Percentiles rank a stretch among this genome's conserved stretches.
These are phyloP conservation scores for Cheilosia impressa DNA, from an alignment of 2,888 invertebrate genomes.

Conservation along the genomic window DNA sequence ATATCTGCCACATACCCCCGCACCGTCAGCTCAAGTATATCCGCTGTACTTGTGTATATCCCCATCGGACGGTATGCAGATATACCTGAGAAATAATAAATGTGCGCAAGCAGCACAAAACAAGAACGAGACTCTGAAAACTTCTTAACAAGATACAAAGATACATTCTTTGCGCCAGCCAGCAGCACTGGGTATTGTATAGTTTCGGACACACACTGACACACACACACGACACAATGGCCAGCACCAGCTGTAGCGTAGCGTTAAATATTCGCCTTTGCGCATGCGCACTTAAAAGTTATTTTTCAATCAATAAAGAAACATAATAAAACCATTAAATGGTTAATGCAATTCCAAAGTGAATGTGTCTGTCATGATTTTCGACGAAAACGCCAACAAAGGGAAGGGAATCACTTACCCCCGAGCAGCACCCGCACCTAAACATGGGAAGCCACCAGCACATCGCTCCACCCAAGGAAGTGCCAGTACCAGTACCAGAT, in stretches of 20 bases:
- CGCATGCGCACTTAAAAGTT: constrained; percentile 74
- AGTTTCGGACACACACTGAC: constrained; percentile 5
- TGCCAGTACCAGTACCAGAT: not conserved
- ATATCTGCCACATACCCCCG: constrained; percentile 58
- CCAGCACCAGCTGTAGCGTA: no score
- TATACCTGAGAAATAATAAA: constrained; percentile 63
- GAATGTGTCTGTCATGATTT: constrained; percentile 76
- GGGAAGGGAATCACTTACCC: constrained; percentile 44
- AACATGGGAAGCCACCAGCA: constrained; percentile 27
- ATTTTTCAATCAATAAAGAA: constrained; percentile 75
- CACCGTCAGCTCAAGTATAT: not conserved
- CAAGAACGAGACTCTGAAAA: constrained; percentile 22
- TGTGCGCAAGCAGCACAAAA: constrained; percentile 37
- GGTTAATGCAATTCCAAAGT: constrained; percentile 77
- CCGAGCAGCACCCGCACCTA: constrained; percentile 56
- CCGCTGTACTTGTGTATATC: constrained; percentile 2
- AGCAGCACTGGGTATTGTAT: constrained; percentile 15
- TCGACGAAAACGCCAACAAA: constrained; percentile 72
- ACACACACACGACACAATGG: constrained; percentile 42
- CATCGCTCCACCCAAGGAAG: constrained; percentile 52
- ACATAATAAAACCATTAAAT: constrained; percentile 77
- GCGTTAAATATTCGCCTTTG: constrained; percentile 72
- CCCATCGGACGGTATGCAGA: constrained; percentile 45
- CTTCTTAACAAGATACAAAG: constrained; percentile 67
- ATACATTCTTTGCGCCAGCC: constrained; percentile 47